Conservation (phyloP, 2,888 invertebrate species). For the Candidula unifasciata region DNA sequence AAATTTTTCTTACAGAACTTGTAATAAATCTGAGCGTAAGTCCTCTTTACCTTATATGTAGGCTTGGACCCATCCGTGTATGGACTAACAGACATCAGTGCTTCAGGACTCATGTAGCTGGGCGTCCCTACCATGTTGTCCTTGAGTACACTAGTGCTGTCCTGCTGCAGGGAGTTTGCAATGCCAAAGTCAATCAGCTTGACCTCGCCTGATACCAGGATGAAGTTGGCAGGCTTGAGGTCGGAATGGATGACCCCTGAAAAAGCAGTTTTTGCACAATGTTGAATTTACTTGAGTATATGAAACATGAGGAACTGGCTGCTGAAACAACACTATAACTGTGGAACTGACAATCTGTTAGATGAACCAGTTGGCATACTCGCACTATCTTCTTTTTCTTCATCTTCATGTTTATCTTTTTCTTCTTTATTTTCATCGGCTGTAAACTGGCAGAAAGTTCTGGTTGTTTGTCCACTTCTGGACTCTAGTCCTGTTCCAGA, state of each 20-base stretch:
- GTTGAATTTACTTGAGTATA: too few species aligned
- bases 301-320: too few species aligned
- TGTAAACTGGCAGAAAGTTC: too few species aligned
- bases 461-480: too few species aligned
- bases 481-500: too few species aligned
- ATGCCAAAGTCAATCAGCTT: constrained; percentile 98
- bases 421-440: too few species aligned
- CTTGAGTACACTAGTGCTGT: constrained; percentile 92
- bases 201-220: constrained; percentile 88
- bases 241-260: constrained; percentile 96
- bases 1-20: too few species aligned
- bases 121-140: constrained; percentile 87
- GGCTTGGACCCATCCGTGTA: constrained; percentile 60
- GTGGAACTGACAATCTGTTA: too few species aligned
- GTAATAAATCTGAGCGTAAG: not conserved
- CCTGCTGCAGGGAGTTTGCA: constrained; percentile 89
- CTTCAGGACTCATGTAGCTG: constrained; percentile 98
- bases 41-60: constrained; percentile 72
- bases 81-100: constrained; percentile 68
- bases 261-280: not conserved
- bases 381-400: too few species aligned
- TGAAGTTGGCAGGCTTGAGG: constrained; percentile 96
- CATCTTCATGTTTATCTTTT: too few species aligned
- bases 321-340: too few species aligned
- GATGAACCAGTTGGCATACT: too few species aligned